Evolutionary conservation across 2,113 vertebrate genomes (phyloP), one percentile per base, ranked within the genome.

Genomic region (Zeus faber): DNA sequence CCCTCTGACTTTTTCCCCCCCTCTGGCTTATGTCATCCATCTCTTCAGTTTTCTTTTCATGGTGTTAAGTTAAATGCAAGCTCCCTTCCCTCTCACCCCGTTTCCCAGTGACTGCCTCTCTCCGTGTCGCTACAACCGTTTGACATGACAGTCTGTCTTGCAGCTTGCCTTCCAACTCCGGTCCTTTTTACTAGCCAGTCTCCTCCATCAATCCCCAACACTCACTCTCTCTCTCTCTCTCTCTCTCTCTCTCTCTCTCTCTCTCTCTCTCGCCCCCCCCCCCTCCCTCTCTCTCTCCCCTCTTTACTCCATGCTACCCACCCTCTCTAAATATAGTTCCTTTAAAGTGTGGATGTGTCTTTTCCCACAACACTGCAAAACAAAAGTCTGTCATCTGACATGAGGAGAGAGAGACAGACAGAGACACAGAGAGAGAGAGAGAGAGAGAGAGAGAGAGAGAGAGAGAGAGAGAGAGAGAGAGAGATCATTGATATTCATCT

Each of bases 321-420:
- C 61, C 51, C 49, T 69, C 64, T 63, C 86, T 87, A 87, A 88
- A 89, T 88, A 83, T 86, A 86, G 85, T 80, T 65, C 58, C 74
- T 85, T 87, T 87, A 81, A 87, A 83, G 83, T 72, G 56, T 71
- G 35, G 71, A 69, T 78, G 76, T 72, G 66, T 80, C 69, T 86
- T 72, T 74, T 77, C 67, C 71, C 21, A 61, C 71, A 81, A 81
- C 70, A 79, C 78, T 67, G 67, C 72, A 52, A 81, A 79, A 88
- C 80, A 84, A 85, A 87, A 80, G 80, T 83, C 80, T 83, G 77
- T 85, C 82, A 85, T 83, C 76, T 67, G 49, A 61, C 75, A 79
- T n/a, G n/a, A n/a, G n/a, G n/a, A n/a, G n/a, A n/a, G n/a, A 80
- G 72, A 65, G 56, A 85, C 71, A 62, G 2, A 39, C n/a, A 35